Percentiles rank a stretch among this genome's conserved stretches.
Conservation (phyloP, 2,113 vertebrate species). For the Chloropsis cyanopogon region DNA sequence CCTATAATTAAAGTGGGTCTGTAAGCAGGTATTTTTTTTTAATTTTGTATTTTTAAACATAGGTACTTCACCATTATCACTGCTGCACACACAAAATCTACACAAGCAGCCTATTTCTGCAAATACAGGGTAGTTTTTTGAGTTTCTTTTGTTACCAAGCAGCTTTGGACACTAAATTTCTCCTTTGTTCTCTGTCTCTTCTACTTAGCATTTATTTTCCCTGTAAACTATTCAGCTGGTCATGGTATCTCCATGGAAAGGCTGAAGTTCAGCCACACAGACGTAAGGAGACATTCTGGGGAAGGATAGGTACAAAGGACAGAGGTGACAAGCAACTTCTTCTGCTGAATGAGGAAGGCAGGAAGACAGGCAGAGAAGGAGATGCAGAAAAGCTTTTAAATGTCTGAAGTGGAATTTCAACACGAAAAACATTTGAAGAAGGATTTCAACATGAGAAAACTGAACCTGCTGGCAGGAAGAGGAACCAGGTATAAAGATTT, state of each 20-base stretch:
- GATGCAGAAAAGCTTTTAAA: not conserved
- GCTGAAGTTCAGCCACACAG: not conserved
- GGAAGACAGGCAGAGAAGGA: not conserved
- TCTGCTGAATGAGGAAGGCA: not conserved
- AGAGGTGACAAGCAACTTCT: not conserved
- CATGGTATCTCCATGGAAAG: not conserved
- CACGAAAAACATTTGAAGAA: not conserved
- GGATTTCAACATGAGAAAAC: not conserved
- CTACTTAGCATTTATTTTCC: not conserved
- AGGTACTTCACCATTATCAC: not conserved
- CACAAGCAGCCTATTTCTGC: not conserved
- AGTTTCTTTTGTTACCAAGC: not conserved
- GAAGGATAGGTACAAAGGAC: not conserved
- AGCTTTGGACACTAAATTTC: not conserved
- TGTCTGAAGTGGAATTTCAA: not conserved
- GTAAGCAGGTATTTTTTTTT: not conserved
- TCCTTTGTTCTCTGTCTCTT: not conserved
- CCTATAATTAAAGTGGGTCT: not conserved
- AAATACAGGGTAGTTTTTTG: not conserved
- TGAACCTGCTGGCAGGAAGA: not conserved
- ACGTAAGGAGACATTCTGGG: not conserved
- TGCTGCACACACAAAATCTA: not conserved
- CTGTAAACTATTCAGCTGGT: not conserved
- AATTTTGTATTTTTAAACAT: not conserved
- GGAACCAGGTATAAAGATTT: not conserved